phyloP scores from a whole-genome alignment of 2,113 vertebrate genomes.

The Rattus rattus region DNA sequence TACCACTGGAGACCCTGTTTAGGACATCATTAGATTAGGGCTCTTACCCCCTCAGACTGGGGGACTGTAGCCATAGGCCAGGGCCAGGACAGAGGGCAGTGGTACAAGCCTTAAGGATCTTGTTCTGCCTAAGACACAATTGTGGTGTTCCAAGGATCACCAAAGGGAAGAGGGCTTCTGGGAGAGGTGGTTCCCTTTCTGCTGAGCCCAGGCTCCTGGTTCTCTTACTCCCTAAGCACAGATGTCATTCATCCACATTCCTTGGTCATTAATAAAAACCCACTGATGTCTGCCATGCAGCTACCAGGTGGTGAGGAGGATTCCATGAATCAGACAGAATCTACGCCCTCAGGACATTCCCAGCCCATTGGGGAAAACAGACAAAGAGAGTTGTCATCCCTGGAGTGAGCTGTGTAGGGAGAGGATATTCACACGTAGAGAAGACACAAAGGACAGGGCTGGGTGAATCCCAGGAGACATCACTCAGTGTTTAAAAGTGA shows the following conservation, averaged over 20 bases:
- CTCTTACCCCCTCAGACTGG: neutral
- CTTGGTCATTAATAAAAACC: neutral
- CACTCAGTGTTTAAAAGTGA: neutral
- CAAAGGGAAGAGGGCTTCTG: neutral
- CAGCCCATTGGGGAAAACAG: neutral
- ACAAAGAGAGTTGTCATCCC: neutral
- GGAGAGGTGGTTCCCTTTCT: neutral
- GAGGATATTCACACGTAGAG: neutral
- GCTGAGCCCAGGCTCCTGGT: neutral
- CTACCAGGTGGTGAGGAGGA: neutral
- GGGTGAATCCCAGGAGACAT: neutral
- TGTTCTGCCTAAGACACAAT: neutral
- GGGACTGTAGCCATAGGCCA: neutral
- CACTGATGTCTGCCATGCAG: neutral
- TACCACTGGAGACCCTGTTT: neutral
- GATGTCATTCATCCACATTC: neutral
- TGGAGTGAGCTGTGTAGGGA: neutral
- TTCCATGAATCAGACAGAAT: slow-evolving; percentile 2
- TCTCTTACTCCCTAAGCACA: neutral
- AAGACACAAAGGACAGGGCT: neutral
- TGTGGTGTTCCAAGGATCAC: neutral
- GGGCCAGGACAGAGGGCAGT: neutral
- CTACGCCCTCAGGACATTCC: slow-evolving; percentile 6
- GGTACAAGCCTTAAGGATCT: neutral
- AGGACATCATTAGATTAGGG: neutral